Percentiles rank a stretch among this genome's conserved stretches.
Evolutionary conservation across 2,888 invertebrate species (phyloP).

Genomic region (Athalia rosae): DNA sequence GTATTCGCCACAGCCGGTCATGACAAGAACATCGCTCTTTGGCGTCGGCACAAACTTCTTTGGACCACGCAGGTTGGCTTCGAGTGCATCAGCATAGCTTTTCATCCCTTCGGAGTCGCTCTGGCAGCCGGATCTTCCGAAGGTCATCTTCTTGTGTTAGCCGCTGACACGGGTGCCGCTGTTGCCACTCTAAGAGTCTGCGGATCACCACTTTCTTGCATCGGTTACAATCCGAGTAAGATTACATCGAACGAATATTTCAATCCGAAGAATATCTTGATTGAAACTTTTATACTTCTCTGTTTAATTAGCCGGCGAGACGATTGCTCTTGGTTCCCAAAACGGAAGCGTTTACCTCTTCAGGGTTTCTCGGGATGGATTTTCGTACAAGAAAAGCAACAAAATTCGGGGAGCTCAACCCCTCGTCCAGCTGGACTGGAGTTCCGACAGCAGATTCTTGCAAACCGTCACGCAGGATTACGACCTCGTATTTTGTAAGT

Average conservation of each 20-base stretch:
- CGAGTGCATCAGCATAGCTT: slow-evolving; percentile 90
- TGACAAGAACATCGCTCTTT: slow-evolving; percentile 92
- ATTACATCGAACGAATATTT: slow-evolving; percentile 26
- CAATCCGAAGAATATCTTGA: too few relatives aligned
- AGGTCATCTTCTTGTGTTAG: slow-evolving; percentile 90
- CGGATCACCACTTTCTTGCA: slow-evolving; percentile 89
- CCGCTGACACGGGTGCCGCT: slow-evolving; percentile 90
- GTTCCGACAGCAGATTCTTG: slow-evolving; percentile 89
- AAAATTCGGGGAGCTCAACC: slow-evolving; percentile 91
- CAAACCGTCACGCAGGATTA: slow-evolving; percentile 94
- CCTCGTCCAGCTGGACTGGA: slow-evolving; percentile 92
- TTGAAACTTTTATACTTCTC: too few relatives aligned
- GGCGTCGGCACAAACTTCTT: slow-evolving; percentile 91
- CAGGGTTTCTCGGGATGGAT: slow-evolving; percentile 90
- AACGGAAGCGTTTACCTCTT: slow-evolving; percentile 91
- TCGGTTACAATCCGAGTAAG: slow-evolving; percentile 91
- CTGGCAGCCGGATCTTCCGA: slow-evolving; percentile 92
- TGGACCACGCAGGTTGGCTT: slow-evolving; percentile 92
- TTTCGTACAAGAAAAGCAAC: slow-evolving; percentile 91
- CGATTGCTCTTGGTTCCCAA: slow-evolving; percentile 92
- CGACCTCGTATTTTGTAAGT: slow-evolving; percentile 91
- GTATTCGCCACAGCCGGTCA: slow-evolving; percentile 94
- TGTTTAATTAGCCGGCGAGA: slow-evolving; percentile 82
- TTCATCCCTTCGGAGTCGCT: slow-evolving; percentile 92
- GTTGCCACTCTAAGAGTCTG: slow-evolving; percentile 91